Base-by-base conservation (phyloP, 1,140 invertebrate species). In the Solenopsis invicta region DNA sequence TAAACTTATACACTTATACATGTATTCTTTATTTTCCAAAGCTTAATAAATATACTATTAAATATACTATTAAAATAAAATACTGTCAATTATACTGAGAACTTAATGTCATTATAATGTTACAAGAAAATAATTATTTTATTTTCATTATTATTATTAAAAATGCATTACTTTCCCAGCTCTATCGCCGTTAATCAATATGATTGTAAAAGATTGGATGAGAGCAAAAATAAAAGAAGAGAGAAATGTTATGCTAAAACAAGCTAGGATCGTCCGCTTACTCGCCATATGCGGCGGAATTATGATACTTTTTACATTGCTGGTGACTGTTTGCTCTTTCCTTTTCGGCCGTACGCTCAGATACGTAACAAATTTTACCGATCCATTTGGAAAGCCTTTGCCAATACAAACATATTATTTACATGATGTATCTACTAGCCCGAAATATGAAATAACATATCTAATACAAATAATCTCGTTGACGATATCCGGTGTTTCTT, bases 161-260 rank as follows among this genome's bases (percentile, higher is more conserved):
- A 69, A 12, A 69, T 6, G 29, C 4, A 48, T 76, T 8, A 59
- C 13, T 66, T 48, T 52, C 21, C n/a, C 52, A 80, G 77, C 9
- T 24, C 41, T 80, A 41, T 52, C 41, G n/a, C 48, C 54, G 6
- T 10, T 88, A 0, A 24, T 88, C 16, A n/a, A 78, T 12, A 78
- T 86, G 84, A 74, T 88, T 0, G n/a, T 74, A 1, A 62, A 71
- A 12, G 87, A 88, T 29, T 88, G 84, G 87, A 62, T 34, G 8
- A 88, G 21, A 45, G 18, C 16, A 3, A 86, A 88, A 29, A 41
- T 71, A 12, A 37, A 86, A 21, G n/a, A 48, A 12, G 64, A 85
- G 4, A 41, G 48, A 88, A 45, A 1, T 16, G 54, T 88, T 3
- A 77, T 77, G 72, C 21, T 77, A 56, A 56, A 18, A 10, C 62